phyloP scores from a whole-genome alignment of 2,797 vertebrate species.

The Discoglossus pictus region DNA sequence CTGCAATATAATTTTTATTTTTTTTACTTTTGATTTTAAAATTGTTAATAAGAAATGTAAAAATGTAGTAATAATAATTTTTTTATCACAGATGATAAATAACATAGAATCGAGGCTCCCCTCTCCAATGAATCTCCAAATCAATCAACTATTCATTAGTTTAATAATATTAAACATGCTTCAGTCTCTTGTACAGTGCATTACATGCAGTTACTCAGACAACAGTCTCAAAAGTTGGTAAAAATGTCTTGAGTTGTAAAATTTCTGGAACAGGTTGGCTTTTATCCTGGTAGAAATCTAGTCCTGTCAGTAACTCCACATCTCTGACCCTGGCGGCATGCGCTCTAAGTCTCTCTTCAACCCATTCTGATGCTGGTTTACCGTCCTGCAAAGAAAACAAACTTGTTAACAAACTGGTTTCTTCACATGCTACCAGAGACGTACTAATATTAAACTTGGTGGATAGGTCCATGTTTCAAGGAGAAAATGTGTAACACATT shows the following conservation, averaged over 20 bases:
- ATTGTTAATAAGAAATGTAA: too few relatives aligned
- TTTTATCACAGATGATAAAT: too few relatives aligned
- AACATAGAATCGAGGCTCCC: too few relatives aligned
- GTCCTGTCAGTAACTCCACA: conserved; percentile 87
- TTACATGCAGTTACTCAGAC: conserved; percentile 51
- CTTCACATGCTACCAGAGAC: too few relatives aligned
- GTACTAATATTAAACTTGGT: too few relatives aligned
- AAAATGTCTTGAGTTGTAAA: conserved; percentile 85
- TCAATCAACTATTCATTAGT: background rate
- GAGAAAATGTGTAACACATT: too few relatives aligned
- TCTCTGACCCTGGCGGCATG: conserved; percentile 85
- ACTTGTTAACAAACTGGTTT: too few relatives aligned
- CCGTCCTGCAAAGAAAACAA: conserved; percentile 69
- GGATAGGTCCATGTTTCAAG: too few relatives aligned
- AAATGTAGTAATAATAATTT: too few relatives aligned
- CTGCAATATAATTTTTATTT: too few relatives aligned
- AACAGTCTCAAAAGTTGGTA: conserved; percentile 70
- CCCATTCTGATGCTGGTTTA: conserved; percentile 66
- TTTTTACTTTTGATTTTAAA: too few relatives aligned
- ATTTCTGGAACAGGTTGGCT: conserved; percentile 75
- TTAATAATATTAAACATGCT: background rate
- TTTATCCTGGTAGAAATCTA: conserved; percentile 88
- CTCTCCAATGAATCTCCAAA: too few relatives aligned
- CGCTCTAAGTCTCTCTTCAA: conserved; percentile 78
- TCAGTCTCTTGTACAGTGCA: background rate